phyloP scores from a whole-genome alignment of 2,888 invertebrate genomes.

The Microdon myrmicae region DNA sequence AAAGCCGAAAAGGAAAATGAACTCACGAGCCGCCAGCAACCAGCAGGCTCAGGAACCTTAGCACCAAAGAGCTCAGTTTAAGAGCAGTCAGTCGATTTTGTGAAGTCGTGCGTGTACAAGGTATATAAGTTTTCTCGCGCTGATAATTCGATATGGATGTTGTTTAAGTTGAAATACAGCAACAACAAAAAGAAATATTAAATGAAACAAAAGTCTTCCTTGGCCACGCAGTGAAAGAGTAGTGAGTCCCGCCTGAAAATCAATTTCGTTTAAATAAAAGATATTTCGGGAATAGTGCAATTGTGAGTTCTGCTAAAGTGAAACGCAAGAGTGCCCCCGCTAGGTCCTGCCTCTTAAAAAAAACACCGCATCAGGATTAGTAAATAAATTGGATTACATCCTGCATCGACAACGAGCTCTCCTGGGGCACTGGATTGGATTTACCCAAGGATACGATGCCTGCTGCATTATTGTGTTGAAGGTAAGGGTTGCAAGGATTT shows the following conservation, averaged over 20 bases:
- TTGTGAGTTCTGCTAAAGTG: too few species aligned
- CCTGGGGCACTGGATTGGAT: conserved; percentile 36
- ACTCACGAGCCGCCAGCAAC: too few species aligned
- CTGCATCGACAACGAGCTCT: conserved; percentile 11
- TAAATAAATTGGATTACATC: conserved; percentile 46
- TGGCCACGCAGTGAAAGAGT: not conserved
- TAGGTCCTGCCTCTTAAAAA: conserved; percentile 3
- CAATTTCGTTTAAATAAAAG: too few species aligned
- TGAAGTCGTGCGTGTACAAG: conserved; percentile 41
- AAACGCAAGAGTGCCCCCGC: too few species aligned
- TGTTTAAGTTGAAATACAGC: not conserved
- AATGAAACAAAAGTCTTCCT: conserved; percentile 1
- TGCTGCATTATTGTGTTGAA: conserved; percentile 34
- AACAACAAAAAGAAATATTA: not conserved
- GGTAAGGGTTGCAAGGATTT: conserved; percentile 46
- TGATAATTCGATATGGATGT: too few species aligned
- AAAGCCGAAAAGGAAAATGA: conserved; percentile 13
- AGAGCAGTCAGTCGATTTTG: conserved; percentile 43
- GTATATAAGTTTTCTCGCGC: conserved; percentile 14
- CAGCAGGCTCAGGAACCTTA: too few species aligned
- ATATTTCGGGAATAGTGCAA: too few species aligned
- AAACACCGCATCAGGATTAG: conserved; percentile 25
- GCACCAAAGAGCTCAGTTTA: conserved; percentile 35
- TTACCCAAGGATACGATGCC: conserved; percentile 31
- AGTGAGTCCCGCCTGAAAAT: too few species aligned